Evolutionary conservation across 1,140 invertebrate species (phyloP).

Genomic region (Elymnias hypermnestra): DNA sequence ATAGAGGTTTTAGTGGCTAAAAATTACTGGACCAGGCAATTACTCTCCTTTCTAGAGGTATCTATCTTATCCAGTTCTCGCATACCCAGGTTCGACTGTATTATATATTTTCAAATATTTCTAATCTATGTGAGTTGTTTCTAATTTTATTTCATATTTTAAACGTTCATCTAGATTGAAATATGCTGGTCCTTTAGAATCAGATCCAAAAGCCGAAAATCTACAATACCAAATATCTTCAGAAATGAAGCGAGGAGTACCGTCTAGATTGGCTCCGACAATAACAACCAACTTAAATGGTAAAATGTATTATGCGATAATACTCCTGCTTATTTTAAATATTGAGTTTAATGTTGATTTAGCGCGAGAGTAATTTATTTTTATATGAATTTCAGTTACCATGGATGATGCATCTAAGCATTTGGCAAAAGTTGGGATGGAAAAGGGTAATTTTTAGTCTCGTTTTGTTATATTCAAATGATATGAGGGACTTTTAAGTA

Average conservation of each 20-base stretch:
- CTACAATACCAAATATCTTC: slow-evolving; percentile 34
- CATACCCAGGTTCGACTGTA: too few species aligned
- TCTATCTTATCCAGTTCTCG: too few species aligned
- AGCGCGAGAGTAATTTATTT: background rate
- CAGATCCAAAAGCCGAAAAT: slow-evolving; percentile 32
- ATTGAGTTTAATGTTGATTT: slow-evolving; percentile 3
- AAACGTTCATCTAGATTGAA: slow-evolving; percentile 28
- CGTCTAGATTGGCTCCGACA: slow-evolving; percentile 32
- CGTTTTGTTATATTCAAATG: background rate
- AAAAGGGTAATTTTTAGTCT: slow-evolving; percentile 35
- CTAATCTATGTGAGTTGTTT: too few species aligned
- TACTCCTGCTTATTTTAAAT: background rate
- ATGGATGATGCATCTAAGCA: slow-evolving; percentile 44
- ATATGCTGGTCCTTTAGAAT: slow-evolving; percentile 32
- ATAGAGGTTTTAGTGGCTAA: too few species aligned
- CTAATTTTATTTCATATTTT: too few species aligned
- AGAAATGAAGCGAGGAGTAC: slow-evolving; percentile 39
- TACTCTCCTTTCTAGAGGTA: too few species aligned
- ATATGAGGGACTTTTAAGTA: too few species aligned
- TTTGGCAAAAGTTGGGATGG: slow-evolving; percentile 42
- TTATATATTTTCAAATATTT: too few species aligned
- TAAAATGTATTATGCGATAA: slow-evolving; percentile 17
- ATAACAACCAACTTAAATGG: slow-evolving; percentile 28
- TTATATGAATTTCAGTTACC: slow-evolving; percentile 31
- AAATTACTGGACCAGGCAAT: too few species aligned